phyloP scores from a whole-genome alignment of 2,888 invertebrate species.

The Beris chalybata region DNA sequence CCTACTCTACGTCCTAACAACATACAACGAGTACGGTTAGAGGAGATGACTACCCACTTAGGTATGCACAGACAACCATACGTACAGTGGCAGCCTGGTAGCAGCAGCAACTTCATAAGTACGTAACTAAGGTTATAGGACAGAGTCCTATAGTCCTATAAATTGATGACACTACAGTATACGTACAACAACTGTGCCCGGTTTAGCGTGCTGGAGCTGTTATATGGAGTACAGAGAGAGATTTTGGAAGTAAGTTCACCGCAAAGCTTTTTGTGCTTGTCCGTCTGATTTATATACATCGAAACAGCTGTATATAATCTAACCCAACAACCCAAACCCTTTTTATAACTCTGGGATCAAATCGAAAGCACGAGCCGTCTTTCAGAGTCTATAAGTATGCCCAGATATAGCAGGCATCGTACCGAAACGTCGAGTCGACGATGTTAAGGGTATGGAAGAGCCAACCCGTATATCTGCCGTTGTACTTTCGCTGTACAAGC shows the following conservation, averaged over 20 bases:
- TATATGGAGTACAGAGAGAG: slow-evolving; percentile 35
- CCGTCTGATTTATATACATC: slow-evolving; percentile 43
- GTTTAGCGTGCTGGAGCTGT: too few relatives aligned
- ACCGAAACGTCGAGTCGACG: not conserved
- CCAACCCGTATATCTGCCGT: not conserved
- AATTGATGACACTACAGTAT: slow-evolving; percentile 20
- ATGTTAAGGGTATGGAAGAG: not conserved
- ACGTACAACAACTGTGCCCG: not conserved
- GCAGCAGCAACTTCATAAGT: slow-evolving; percentile 17
- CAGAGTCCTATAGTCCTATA: slow-evolving; percentile 1
- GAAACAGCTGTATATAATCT: slow-evolving; percentile 39
- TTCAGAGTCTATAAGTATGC: too few relatives aligned
- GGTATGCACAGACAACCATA: not conserved
- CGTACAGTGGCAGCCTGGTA: not conserved
- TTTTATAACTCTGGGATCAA: slow-evolving; percentile 41
- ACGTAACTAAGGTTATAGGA: slow-evolving; percentile 30
- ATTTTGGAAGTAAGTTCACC: slow-evolving; percentile 43
- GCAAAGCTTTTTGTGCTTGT: slow-evolving; percentile 43
- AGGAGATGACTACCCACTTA: not conserved
- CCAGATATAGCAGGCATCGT: not conserved
- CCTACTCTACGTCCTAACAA: too few relatives aligned
- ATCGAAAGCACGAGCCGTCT: slow-evolving; percentile 43
- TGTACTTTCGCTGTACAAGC: not conserved
- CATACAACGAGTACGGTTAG: not conserved
- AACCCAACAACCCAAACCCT: slow-evolving; percentile 41